A percentile compares a stretch with the other conserved stretches of the same genome.
phyloP scores from a whole-genome alignment of 2,888 invertebrate species.

The Ormyrus labotus region DNA sequence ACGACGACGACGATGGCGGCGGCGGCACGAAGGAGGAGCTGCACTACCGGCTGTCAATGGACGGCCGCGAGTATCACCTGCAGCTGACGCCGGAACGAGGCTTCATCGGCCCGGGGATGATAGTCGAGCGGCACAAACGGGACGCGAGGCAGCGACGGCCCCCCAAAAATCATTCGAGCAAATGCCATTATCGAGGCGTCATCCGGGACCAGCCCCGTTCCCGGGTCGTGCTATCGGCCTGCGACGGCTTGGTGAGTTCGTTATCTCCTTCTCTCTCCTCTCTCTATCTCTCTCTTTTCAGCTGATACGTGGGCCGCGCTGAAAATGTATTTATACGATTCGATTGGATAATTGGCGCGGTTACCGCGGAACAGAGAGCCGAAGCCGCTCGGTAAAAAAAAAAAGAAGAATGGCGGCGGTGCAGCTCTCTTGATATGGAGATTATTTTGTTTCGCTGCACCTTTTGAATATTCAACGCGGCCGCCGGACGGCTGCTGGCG shows the following conservation, averaged over 20 bases:
- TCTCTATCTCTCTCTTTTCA: not conserved
- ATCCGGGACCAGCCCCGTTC: constrained; percentile 84
- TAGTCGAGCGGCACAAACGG: constrained; percentile 83
- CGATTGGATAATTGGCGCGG: not conserved
- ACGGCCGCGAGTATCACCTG: constrained; percentile 72
- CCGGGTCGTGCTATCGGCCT: constrained; percentile 87
- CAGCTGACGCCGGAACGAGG: constrained; percentile 71
- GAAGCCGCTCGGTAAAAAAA: too few species aligned
- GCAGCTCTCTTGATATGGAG: not conserved
- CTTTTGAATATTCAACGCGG: not conserved
- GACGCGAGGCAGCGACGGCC: constrained; percentile 67
- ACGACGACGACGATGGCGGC: constrained; percentile 69
- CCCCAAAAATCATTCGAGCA: constrained; percentile 75
- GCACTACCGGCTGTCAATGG: constrained; percentile 77
- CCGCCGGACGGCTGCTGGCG: too few species aligned
- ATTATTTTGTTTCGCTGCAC: not conserved
- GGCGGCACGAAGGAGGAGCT: constrained; percentile 78
- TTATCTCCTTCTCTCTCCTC: not conserved
- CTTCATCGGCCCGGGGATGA: constrained; percentile 77
- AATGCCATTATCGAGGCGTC: constrained; percentile 88
- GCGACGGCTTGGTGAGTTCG: constrained; percentile 88
- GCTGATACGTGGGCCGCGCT: not conserved
- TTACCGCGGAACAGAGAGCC: not conserved
- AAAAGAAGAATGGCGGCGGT: too few species aligned
- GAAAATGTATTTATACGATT: constrained; percentile 9